Percentiles rank a stretch among this genome's conserved stretches.
Evolutionary conservation across 1,140 invertebrate species (phyloP).

Genomic region (Diachasma alloeum): DNA sequence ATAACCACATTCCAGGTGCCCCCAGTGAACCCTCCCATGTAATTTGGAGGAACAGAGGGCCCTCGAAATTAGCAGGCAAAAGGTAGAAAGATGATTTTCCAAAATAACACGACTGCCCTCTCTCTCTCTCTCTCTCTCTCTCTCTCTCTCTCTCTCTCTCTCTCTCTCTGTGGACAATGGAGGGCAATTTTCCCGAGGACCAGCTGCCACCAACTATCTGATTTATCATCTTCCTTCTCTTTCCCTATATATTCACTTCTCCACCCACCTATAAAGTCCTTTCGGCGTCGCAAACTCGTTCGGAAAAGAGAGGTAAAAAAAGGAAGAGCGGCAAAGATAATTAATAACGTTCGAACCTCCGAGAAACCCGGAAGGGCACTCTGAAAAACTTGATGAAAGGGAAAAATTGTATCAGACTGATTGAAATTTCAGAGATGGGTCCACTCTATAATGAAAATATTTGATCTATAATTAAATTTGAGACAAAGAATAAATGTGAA

Average conservation of each 20-base stretch:
- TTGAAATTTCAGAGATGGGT: not conserved
- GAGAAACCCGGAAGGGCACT: not conserved
- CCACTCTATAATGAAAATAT: not conserved
- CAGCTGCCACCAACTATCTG: conserved; percentile 60
- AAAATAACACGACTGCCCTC: conserved; percentile 54
- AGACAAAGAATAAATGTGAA: not conserved
- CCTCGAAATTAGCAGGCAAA: conserved; percentile 58
- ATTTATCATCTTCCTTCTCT: conserved; percentile 52
- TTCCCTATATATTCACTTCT: conserved; percentile 23
- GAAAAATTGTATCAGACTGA: not conserved
- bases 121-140: too few species aligned
- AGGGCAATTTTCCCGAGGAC: conserved; percentile 52
- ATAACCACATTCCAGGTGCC: conserved; percentile 32
- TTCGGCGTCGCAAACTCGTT: not conserved
- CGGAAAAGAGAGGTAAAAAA: not conserved
- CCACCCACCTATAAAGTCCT: conserved; percentile 18
- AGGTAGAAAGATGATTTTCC: conserved; percentile 58
- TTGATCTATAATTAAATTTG: not conserved
- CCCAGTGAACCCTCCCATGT: conserved; percentile 27
- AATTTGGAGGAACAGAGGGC: conserved; percentile 45
- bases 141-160: too few species aligned
- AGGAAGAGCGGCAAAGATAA: not conserved
- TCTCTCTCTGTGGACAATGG: conserved; percentile 42
- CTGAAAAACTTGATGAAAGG: not conserved
- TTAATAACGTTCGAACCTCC: not conserved